Base-by-base conservation (phyloP, 2,797 vertebrate genomes). In the Sebastes nivosus region DNA sequence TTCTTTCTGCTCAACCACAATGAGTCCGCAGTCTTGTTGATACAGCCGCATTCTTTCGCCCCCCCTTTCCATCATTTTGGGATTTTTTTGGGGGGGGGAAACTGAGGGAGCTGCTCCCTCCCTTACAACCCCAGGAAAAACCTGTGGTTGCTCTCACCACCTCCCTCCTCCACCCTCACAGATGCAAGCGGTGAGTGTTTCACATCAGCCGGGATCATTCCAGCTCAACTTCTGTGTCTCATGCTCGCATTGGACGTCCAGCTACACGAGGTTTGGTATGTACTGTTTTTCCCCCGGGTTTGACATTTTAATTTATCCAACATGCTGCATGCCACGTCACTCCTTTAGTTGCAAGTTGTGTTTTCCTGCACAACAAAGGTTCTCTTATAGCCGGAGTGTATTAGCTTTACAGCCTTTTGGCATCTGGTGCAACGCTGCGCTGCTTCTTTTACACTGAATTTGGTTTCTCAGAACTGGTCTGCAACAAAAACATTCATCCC, bases 41-140 rank as follows among this genome's bases (percentile, higher is more conserved):
- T 84, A 14, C 72, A 83, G 72, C 67, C 65, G 1, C 90, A 89
- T 92, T 92, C 90, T 80, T 92, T 85, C 72, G 76, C 68, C 66
- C 77, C 65, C 65, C 73, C 38, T 54, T 72, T 64, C 58, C 46
- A 24, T 46, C 69, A 81, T 76, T 66, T 74, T 16, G 55, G 38
- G 24, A 22, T 75, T 86, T 82, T 73, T 80, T 75, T 66, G 10
- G 22, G 24, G 25, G 8, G 8, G 67, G 50, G 5, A 32, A 27
- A 63, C 25, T 57, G 60, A 67, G 55, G 22, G 46, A 76, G 64
- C 72, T 30, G 29, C 64, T 81, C 82, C 80, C 79, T 83, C 85
- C 84, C 88, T 73, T 72, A 50, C 46, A 57, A 82, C 69, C 61
- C 57, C 13, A 69, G 57, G 54, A 84, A 87, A 91, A 91, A 87